phyloP scores from a whole-genome alignment of 2,888 invertebrate species.

The Epistrophella euchroma region DNA sequence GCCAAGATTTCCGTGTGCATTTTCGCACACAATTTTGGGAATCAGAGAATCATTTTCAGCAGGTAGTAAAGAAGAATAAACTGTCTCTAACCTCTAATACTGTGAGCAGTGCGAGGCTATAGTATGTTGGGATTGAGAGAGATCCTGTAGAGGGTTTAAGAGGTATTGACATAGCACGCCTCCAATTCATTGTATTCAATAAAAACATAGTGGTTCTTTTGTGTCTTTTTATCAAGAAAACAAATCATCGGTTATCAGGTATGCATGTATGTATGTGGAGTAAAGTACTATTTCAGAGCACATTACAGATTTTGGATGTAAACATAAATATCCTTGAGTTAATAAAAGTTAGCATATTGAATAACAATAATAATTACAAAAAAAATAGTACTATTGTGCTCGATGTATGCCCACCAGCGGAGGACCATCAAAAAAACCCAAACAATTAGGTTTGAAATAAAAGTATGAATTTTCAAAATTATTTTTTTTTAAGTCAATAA shows the following conservation, averaged over 20 bases:
- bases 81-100: background rate
- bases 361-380: too few relatives aligned
- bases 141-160: conserved; percentile 28
- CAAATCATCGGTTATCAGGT: conserved; percentile 37
- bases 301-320: conserved; percentile 22
- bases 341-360: too few relatives aligned
- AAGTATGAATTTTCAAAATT: too few relatives aligned
- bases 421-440: too few relatives aligned
- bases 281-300: conserved; percentile 1
- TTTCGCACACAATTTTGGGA: conserved; percentile 56
- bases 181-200: conserved; percentile 64
- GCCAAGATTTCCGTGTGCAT: conserved; percentile 38
- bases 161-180: conserved; percentile 77
- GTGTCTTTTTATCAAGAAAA: conserved; percentile 47
- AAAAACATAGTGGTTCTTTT: conserved; percentile 47
- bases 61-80: conserved; percentile 32
- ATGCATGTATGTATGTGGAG: background rate
- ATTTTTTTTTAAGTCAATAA: too few relatives aligned
- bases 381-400: too few relatives aligned
- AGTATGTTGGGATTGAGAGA: conserved; percentile 10
- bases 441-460: too few relatives aligned
- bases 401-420: too few relatives aligned
- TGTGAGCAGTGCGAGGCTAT: background rate
- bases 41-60: conserved; percentile 17
- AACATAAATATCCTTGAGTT: too few relatives aligned